A percentile compares a stretch with the other conserved stretches of the same genome.
Conservation (phyloP, 2,888 invertebrate species). For the Apamea epomidion region DNA sequence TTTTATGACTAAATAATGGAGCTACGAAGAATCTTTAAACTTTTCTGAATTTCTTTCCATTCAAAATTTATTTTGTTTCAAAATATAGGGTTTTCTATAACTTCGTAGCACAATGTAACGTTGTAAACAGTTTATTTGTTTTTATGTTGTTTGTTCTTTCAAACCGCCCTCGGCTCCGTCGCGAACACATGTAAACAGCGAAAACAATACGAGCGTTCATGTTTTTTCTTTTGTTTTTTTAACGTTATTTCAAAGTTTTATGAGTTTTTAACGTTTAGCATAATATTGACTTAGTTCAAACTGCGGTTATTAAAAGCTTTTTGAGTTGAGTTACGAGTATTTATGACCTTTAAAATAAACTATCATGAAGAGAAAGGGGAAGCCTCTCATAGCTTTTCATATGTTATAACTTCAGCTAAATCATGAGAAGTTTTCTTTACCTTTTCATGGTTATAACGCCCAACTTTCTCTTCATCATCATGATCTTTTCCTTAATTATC, state of each 20-base stretch:
- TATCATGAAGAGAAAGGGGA: background rate
- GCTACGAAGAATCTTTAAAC: background rate
- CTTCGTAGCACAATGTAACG: constrained; percentile 33
- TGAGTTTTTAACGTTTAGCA: constrained; percentile 52
- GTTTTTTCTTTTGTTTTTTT: constrained; percentile 46
- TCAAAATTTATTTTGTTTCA: background rate
- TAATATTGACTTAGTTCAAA: constrained; percentile 44
- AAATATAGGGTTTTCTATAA: constrained; percentile 10
- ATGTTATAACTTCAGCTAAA: background rate
- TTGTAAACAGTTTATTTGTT: constrained; percentile 60
- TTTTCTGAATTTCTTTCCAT: background rate
- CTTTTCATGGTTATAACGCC: background rate
- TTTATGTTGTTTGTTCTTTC: constrained; percentile 61
- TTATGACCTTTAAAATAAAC: constrained; percentile 7
- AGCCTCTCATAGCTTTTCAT: background rate
- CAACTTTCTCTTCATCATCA: background rate
- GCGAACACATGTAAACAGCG: constrained; percentile 62
- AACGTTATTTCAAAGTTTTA: constrained; percentile 49
- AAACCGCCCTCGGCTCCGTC: constrained; percentile 37
- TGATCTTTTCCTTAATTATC: background rate
- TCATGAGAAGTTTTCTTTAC: background rate
- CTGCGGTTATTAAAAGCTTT: constrained; percentile 22
- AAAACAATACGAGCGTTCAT: constrained; percentile 56
- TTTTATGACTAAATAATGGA: background rate
- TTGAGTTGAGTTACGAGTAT: constrained; percentile 9